Conservation (phyloP, 1,140 invertebrate species). For the Thaumetopoea pityocampa region DNA sequence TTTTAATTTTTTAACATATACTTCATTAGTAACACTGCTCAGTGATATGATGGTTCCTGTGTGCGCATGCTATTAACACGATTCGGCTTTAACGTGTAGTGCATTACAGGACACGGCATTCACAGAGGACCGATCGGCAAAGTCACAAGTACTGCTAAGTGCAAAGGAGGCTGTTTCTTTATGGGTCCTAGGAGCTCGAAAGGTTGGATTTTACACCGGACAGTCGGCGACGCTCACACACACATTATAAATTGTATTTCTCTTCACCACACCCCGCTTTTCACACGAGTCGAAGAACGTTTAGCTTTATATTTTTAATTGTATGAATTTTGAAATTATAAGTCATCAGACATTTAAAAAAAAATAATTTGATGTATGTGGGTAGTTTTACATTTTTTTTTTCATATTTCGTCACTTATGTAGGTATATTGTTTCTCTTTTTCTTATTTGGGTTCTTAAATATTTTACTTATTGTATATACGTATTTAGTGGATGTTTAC, state of each 20-base stretch:
- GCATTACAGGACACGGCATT: slow-evolving; percentile 83
- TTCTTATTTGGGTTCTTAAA: too few relatives aligned
- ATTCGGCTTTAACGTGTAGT: slow-evolving; percentile 66
- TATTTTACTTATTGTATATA: too few relatives aligned
- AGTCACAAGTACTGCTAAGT: slow-evolving; percentile 87
- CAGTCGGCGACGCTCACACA: slow-evolving; percentile 29
- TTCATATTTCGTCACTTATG: too few relatives aligned
- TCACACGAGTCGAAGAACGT: slow-evolving; percentile 35
- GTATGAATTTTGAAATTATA: too few relatives aligned
- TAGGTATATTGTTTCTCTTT: too few relatives aligned
- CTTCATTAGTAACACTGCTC: slow-evolving; percentile 26
- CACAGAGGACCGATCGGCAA: slow-evolving; percentile 78
- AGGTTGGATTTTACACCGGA: slow-evolving; percentile 80
- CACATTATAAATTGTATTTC: slow-evolving; percentile 32
- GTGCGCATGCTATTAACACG: slow-evolving; percentile 61
- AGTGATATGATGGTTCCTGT: slow-evolving; percentile 20
- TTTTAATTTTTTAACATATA: too few relatives aligned
- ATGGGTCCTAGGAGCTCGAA: slow-evolving; percentile 91
- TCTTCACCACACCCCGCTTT: slow-evolving; percentile 51
- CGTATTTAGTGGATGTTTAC: too few relatives aligned
- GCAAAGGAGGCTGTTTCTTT: slow-evolving; percentile 93
- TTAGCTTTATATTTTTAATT: neutral
- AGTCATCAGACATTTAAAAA: too few relatives aligned
- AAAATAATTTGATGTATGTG: too few relatives aligned
- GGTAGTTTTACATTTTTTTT: too few relatives aligned